Evolutionary conservation across 1,140 invertebrate species (phyloP).

Genomic region (Diorhabda elongata): DNA sequence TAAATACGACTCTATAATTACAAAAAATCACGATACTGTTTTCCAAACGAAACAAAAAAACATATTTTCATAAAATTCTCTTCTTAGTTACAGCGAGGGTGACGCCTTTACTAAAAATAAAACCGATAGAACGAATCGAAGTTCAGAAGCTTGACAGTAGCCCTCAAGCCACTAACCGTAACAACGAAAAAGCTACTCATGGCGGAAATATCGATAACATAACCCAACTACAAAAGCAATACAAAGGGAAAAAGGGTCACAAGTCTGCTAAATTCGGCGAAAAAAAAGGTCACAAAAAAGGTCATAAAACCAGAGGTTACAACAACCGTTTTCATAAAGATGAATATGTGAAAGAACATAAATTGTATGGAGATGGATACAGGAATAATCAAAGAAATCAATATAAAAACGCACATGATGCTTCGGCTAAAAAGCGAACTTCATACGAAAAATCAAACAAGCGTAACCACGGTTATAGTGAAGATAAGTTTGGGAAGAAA

Average conservation of each 20-base stretch:
- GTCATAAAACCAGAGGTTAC: slow-evolving; percentile 68
- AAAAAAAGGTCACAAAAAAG: slow-evolving; percentile 71
- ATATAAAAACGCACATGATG: background rate
- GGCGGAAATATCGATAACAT: background rate
- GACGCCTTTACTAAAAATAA: no score
- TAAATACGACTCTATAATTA: no score
- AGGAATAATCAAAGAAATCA: background rate
- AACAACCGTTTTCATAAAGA: slow-evolving; percentile 78
- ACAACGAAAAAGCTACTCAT: no score
- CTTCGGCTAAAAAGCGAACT: background rate
- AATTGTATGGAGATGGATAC: slow-evolving; percentile 68
- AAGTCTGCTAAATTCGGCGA: slow-evolving; percentile 71
- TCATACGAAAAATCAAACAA: background rate
- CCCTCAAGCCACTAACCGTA: no score
- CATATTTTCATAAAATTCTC: no score
- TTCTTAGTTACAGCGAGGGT: no score
- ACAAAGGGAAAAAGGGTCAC: slow-evolving; percentile 53
- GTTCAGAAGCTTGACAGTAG: no score
- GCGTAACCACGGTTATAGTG: background rate
- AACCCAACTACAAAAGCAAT: background rate
- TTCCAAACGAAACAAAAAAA: no score
- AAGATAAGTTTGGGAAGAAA: background rate
- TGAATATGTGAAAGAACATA: slow-evolving; percentile 78
- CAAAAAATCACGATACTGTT: no score
- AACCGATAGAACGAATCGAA: no score